Evolutionary conservation across 2,797 vertebrate genomes (phyloP), one percentile per base, ranked within the genome.

Genomic region (Diplodus puntazzo): DNA sequence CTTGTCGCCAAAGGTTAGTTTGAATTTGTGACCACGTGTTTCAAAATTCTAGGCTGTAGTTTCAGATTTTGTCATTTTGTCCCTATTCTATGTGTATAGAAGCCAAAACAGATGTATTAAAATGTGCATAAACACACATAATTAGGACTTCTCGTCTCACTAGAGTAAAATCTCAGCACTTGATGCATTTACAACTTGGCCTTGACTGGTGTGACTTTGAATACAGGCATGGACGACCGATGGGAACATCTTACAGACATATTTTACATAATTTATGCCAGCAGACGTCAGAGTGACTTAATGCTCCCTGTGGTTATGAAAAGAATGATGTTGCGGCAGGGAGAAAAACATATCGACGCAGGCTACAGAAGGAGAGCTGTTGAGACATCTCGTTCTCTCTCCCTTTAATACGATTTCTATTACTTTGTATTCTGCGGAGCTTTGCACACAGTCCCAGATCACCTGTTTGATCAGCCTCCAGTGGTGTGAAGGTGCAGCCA

Each of bases 381-480:
- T 42, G 45, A 34, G 49, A 46, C 30, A 46, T 11, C 71, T 63
- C 16, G 62, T 1, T 50, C 25, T 69, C 20, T 30, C 14, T 64
- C 25, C 61, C 25, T 58, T 46, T 65, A 73, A 73, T 52, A 50
- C 60, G 65, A 63, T 55, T 69, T 43, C 48, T 70, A 34, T 80
- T 42, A 59, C 53, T 72, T 45, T 23, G 13, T 77, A 65, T 69
- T 68, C 57, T 81, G 73, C 21, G 72, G 69, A 69, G 80, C 39
- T 50, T 58, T 34, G 39, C 59, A 46, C 61, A 43, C 54, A 65
- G 74, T 65, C 77, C 54, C 76, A 76, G 77, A 75, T 50, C 75
- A 81, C 81, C 80, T 83, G 75, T 77, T 72, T 84, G 85, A 81
- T 81, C 46, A 39, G 62, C 45, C 63, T 78, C 75, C 71, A 75